Percentiles rank a stretch among this genome's conserved stretches.
These are phyloP conservation scores for Tetraneura akinire DNA, from an alignment of 1,140 invertebrate species.

Conservation along the genomic window DNA sequence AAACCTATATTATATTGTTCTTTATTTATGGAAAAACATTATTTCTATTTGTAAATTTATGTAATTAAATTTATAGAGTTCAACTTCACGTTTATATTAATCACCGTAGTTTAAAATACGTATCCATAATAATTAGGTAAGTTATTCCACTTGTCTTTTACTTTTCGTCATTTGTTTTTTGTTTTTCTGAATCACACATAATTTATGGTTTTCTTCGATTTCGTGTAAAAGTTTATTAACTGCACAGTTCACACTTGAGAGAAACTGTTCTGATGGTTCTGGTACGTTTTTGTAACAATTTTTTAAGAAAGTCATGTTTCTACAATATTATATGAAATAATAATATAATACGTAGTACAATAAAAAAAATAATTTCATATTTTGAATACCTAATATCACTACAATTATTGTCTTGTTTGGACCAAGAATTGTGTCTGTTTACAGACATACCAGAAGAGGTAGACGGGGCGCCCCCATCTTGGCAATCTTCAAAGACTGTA, in stretches of 20 bases:
- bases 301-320: slow-evolving; percentile 1
- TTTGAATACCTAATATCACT: background rate
- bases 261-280: background rate
- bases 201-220: background rate
- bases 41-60: too few species aligned
- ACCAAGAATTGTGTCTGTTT: too few species aligned
- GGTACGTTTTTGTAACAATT: background rate
- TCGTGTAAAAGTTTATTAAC: background rate
- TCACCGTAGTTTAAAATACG: too few species aligned
- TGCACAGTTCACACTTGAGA: background rate
- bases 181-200: background rate
- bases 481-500: background rate
- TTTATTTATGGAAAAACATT: too few species aligned
- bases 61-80: too few species aligned
- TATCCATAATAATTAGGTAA: too few species aligned
- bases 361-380: too few species aligned
- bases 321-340: background rate
- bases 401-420: background rate
- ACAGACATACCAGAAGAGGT: background rate
- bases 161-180: background rate
- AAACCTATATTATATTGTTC: too few species aligned
- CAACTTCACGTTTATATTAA: too few species aligned
- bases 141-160: too few species aligned
- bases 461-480: background rate
- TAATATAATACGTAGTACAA: too few species aligned